phyloP scores from a whole-genome alignment of 2,113 vertebrate species.

The Halichoeres trimaculatus region DNA sequence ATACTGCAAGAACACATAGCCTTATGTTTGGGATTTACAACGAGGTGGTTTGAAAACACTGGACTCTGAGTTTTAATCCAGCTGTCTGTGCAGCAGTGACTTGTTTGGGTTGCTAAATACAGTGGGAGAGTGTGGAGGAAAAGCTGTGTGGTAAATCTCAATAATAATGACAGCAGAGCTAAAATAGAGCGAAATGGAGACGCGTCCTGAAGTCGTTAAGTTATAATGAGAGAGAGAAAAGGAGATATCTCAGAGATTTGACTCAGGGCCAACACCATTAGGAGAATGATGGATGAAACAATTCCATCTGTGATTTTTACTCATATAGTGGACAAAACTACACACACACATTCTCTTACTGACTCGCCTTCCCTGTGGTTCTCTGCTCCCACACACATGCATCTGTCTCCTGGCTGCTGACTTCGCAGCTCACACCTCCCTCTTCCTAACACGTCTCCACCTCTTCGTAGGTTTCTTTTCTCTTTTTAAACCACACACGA shows the following conservation, averaged over 20 bases:
- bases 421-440: constrained; percentile 52
- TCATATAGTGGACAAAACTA: constrained; percentile 34
- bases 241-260: constrained; percentile 60
- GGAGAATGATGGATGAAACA: constrained; percentile 64
- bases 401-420: constrained; percentile 62
- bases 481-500: constrained; percentile 36
- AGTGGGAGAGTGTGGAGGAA: constrained; percentile 31
- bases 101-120: constrained; percentile 63
- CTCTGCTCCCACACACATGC: constrained; percentile 14
- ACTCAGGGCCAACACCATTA: constrained; percentile 65
- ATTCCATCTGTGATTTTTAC: constrained; percentile 54
- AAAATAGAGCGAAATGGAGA: constrained; percentile 69
- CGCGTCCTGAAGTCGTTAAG: constrained; percentile 66
- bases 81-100: constrained; percentile 37
- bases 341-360: not conserved
- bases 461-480: constrained; percentile 31
- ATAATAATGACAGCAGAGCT: constrained; percentile 58
- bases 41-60: constrained; percentile 51
- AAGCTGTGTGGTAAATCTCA: constrained; percentile 57
- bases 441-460: constrained; percentile 30
- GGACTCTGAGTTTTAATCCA: constrained; percentile 56
- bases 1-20: constrained; percentile 25
- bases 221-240: constrained; percentile 68
- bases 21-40: constrained; percentile 56
- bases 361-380: constrained; percentile 3